These are phyloP conservation scores for Zaprionus inermis DNA, from an alignment of 1,140 invertebrate species.

Conservation along the genomic window DNA sequence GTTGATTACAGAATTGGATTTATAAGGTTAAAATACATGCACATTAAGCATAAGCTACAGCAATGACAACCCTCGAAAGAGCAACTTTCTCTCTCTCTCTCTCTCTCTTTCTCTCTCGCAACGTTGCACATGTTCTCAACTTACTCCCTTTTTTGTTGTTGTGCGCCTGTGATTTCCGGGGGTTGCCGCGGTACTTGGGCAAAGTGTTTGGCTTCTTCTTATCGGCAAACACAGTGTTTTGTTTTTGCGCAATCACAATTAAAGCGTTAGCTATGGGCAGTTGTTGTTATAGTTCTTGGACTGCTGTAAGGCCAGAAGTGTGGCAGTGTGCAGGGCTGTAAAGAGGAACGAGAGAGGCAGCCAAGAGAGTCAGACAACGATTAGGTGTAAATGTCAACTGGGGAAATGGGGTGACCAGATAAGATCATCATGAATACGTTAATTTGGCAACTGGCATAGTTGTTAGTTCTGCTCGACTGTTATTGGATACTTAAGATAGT, in stretches of 20 bases:
- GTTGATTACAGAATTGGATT: too few species aligned
- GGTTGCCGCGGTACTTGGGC: too few species aligned
- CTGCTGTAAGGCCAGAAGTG: constrained; percentile 47
- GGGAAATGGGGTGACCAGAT: constrained; percentile 6
- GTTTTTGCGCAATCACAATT: constrained; percentile 49
- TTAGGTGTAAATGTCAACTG: constrained; percentile 44
- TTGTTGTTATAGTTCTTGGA: constrained; percentile 34
- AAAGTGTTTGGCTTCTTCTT: constrained; percentile 39
- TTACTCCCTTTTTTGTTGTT: constrained; percentile 38
- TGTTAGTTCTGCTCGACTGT: constrained; percentile 9
- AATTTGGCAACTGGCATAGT: constrained; percentile 35
- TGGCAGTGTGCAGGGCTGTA: constrained; percentile 40
- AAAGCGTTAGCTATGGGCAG: constrained; percentile 50
- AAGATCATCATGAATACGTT: constrained; percentile 33
- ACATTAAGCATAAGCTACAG: not conserved
- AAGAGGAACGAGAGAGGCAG: constrained; percentile 4
- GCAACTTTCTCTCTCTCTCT: not conserved
- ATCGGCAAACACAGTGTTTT: constrained; percentile 32
- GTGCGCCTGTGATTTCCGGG: constrained; percentile 5
- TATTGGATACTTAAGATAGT: constrained; percentile 18
- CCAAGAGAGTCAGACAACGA: constrained; percentile 5
- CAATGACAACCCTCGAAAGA: constrained; percentile 17
- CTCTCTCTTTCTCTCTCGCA: not conserved
- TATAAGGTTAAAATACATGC: too few species aligned
- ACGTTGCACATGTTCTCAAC: constrained; percentile 27